Percentiles rank a stretch among this genome's conserved stretches.
phyloP scores from a whole-genome alignment of 2,888 invertebrate species.

The Nemotelus pantherinus region DNA sequence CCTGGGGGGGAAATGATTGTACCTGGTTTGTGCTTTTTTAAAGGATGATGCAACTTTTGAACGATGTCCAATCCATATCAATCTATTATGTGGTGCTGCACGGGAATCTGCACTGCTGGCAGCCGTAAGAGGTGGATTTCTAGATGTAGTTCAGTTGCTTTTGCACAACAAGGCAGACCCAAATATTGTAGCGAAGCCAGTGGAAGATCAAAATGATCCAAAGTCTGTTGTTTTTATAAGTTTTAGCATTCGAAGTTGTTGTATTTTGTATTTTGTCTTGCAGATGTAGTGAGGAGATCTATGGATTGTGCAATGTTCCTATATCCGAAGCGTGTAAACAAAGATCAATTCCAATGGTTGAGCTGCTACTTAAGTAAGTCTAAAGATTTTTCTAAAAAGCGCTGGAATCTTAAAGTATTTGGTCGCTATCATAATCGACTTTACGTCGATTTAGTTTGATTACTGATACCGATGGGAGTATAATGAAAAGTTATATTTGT shows the following conservation, averaged over 20 bases:
- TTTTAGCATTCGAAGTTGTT: neutral
- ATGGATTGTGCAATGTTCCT: conserved; percentile 63
- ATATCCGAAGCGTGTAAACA: conserved; percentile 64
- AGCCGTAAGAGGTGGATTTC: conserved; percentile 80
- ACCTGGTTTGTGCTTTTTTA: conserved; percentile 43
- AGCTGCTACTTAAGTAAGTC: conserved; percentile 61
- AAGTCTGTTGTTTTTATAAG: conserved; percentile 53
- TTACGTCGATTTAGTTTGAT: too few relatives aligned
- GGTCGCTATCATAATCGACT: too few relatives aligned
- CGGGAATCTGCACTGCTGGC: conserved; percentile 86
- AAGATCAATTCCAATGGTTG: conserved; percentile 62
- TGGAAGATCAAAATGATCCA: conserved; percentile 64
- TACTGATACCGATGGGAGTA: neutral
- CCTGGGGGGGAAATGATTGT: conserved; percentile 35
- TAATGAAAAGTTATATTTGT: neutral
- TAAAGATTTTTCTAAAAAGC: neutral
- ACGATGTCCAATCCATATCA: conserved; percentile 77
- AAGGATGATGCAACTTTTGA: conserved; percentile 52
- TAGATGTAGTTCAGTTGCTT: conserved; percentile 75
- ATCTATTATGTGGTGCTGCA: conserved; percentile 78
- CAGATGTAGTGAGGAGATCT: conserved; percentile 63
- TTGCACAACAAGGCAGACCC: conserved; percentile 84
- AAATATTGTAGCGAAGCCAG: conserved; percentile 71
- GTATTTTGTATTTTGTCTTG: conserved; percentile 24
- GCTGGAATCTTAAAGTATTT: too few relatives aligned